Evolutionary conservation across 2,113 vertebrate species (phyloP).

Genomic region (Mormyrus lacerda): DNA sequence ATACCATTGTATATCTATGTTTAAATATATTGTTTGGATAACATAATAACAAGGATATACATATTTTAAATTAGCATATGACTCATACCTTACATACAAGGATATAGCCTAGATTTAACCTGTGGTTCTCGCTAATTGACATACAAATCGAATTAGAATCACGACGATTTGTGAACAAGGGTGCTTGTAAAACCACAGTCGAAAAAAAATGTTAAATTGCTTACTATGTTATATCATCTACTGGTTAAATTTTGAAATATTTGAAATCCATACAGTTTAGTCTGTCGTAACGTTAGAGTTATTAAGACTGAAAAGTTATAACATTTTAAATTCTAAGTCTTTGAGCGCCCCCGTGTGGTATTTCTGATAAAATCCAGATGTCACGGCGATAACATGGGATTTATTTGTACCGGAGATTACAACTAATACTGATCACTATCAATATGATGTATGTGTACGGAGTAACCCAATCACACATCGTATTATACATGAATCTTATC

Average conservation of each 20-base stretch:
- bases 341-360: not conserved
- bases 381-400: not conserved
- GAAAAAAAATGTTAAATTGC: not conserved
- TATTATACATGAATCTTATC: not conserved
- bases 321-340: not conserved
- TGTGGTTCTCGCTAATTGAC: not conserved
- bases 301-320: not conserved
- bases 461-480: not conserved
- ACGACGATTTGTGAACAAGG: not conserved
- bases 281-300: not conserved
- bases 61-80: not conserved
- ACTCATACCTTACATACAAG: not conserved
- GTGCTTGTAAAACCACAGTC: not conserved
- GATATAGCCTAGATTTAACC: not conserved
- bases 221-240: not conserved
- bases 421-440: not conserved
- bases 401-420: not conserved
- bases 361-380: not conserved
- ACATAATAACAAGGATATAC: not conserved
- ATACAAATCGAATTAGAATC: not conserved
- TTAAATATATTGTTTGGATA: not conserved
- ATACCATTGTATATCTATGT: not conserved
- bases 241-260: not conserved
- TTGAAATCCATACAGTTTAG: not conserved
- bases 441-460: not conserved